Evolutionary conservation across 2,113 vertebrate genomes (phyloP).

Genomic region (Neoarius graeffei): DNA sequence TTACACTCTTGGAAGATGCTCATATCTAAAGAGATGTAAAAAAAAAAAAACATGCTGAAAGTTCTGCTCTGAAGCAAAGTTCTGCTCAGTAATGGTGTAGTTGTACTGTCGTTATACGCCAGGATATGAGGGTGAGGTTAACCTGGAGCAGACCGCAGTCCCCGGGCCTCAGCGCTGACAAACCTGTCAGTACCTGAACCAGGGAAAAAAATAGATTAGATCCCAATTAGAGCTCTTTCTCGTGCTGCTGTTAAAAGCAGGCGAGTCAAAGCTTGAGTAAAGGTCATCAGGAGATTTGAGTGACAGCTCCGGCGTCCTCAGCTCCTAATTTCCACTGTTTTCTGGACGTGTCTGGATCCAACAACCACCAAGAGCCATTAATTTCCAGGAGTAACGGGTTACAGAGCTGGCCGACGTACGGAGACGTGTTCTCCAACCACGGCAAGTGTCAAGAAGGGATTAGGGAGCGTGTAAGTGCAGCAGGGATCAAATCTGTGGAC

Average conservation of each 20-base stretch:
- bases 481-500: conserved; percentile 36
- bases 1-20: not conserved
- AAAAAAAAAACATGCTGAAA: not conserved
- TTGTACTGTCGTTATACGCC: not conserved
- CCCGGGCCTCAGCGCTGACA: not conserved
- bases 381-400: conserved; percentile 99
- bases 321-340: conserved; percentile 99
- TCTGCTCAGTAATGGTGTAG: not conserved
- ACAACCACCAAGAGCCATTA: conserved; percentile 99
- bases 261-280: conserved; percentile 88
- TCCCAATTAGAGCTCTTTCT: conserved; percentile 98
- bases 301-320: conserved; percentile 99
- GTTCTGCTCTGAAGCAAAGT: not conserved
- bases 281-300: conserved; percentile 99
- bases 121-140: conserved; percentile 12
- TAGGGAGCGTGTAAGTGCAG: conserved; percentile 92
- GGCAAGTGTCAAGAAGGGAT: conserved; percentile 88
- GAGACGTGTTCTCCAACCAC: conserved; percentile 98
- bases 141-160: not conserved
- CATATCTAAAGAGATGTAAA: not conserved
- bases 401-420: conserved; percentile 99
- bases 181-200: conserved; percentile 60
- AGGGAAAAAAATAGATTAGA: conserved; percentile 72
- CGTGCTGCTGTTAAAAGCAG: conserved; percentile 88
- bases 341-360: conserved; percentile 96